Evolutionary conservation across 2,888 invertebrate genomes (phyloP).

Genomic region (Phrixothrix hirtus): DNA sequence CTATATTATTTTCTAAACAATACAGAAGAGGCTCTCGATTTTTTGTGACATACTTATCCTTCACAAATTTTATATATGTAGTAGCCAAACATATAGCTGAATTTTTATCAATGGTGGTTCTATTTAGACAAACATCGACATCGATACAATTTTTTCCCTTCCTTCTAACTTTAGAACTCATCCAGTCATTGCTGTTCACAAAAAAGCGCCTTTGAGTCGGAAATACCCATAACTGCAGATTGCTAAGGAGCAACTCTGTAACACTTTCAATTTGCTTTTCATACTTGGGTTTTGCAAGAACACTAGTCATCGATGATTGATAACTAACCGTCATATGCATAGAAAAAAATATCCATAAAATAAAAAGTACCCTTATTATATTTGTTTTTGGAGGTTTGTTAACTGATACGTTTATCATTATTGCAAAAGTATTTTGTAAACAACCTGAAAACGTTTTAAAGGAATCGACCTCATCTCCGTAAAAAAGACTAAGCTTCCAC

Average conservation of each 20-base stretch:
- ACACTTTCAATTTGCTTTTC: conserved; percentile 40
- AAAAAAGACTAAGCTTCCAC: conserved; percentile 23
- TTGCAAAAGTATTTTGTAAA: conserved; percentile 34
- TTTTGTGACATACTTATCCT: conserved; percentile 38
- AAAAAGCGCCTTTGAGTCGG: conserved; percentile 37
- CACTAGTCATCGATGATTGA: conserved; percentile 41
- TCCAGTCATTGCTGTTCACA: conserved; percentile 18
- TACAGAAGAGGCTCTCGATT: conserved; percentile 38
- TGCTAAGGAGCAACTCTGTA: conserved; percentile 38
- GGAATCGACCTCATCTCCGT: conserved; percentile 11
- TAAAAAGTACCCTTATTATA: conserved; percentile 35
- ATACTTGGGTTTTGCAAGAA: conserved; percentile 39
- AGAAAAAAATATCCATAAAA: conserved; percentile 39
- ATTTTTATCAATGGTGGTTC: conserved; percentile 36
- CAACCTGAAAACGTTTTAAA: conserved; percentile 24
- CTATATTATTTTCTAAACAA: conserved; percentile 42
- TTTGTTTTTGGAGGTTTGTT: conserved; percentile 36
- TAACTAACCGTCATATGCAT: conserved; percentile 40
- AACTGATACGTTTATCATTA: conserved; percentile 36
- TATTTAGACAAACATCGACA: conserved; percentile 36
- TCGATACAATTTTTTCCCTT: conserved; percentile 32
- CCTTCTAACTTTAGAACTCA: conserved; percentile 16
- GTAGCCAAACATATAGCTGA: conserved; percentile 42
- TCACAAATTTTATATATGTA: conserved; percentile 42
- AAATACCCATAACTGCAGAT: conserved; percentile 39